These are phyloP conservation scores for Calephelis virginiensis DNA, from an alignment of 1,140 invertebrate species.

Conservation along the genomic window DNA sequence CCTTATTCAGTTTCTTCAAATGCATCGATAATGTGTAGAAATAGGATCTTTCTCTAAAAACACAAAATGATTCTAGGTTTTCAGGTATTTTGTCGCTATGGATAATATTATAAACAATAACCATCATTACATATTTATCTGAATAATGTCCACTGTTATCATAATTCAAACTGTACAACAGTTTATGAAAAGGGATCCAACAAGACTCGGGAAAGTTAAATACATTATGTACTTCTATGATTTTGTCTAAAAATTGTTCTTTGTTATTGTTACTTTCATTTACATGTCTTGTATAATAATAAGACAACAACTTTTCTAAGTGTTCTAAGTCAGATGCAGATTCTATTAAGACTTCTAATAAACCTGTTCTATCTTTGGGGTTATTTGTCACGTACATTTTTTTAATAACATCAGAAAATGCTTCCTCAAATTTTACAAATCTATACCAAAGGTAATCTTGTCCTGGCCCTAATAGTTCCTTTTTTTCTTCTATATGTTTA, in stretches of 20 bases:
- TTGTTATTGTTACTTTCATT: conserved; percentile 47
- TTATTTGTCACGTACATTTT: conserved; percentile 36
- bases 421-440: conserved; percentile 46
- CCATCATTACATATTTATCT: conserved; percentile 31
- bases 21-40: conserved; percentile 25
- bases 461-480: conserved; percentile 39
- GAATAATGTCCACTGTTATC: conserved; percentile 27
- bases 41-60: conserved; percentile 19
- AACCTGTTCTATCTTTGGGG: conserved; percentile 30
- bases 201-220: conserved; percentile 45
- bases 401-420: conserved; percentile 47
- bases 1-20: conserved; percentile 31
- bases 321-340: conserved; percentile 39
- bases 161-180: conserved; percentile 48
- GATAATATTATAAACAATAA: conserved; percentile 45
- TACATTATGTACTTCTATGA: conserved; percentile 39
- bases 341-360: conserved; percentile 41
- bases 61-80: conserved; percentile 29
- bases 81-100: conserved; percentile 38
- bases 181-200: conserved; percentile 48
- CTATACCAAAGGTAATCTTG: conserved; percentile 50
- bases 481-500: conserved; percentile 38
- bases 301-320: conserved; percentile 40
- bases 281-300: conserved; percentile 51
- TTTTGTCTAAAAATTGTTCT: conserved; percentile 42